These are phyloP conservation scores for Apodemus speciosus DNA, from an alignment of 2,113 vertebrate species.

Conservation along the genomic window DNA sequence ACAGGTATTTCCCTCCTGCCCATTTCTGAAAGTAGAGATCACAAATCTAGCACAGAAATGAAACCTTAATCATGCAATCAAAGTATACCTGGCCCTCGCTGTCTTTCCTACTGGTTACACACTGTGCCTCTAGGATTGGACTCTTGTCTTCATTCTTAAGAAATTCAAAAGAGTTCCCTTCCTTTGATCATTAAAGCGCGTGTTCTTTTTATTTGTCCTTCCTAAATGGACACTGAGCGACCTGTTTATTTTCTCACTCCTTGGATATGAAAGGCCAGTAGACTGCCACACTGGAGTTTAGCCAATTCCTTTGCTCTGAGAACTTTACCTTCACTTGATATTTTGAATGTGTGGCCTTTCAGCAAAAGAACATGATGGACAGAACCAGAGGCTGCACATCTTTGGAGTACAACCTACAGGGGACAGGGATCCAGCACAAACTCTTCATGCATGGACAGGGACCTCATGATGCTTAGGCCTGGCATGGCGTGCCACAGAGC, in stretches of 20 bases:
- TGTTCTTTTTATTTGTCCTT: slow-evolving; percentile 20
- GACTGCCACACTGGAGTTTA: background rate
- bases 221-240: background rate
- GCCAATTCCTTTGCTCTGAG: background rate
- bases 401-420: too few species aligned
- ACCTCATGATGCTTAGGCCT: background rate
- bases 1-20: slow-evolving; percentile 25
- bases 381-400: background rate
- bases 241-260: background rate
- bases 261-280: background rate
- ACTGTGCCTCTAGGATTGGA: background rate
- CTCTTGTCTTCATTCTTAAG: background rate
- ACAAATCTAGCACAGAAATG: background rate
- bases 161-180: slow-evolving; percentile 4
- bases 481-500: background rate
- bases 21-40: slow-evolving; percentile 3
- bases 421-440: background rate
- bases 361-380: background rate
- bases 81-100: background rate
- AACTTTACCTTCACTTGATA: background rate
- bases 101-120: background rate
- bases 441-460: background rate
- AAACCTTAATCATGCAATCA: background rate
- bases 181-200: background rate
- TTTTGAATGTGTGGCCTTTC: background rate